These are phyloP conservation scores for Drosophila dunni DNA, from an alignment of 1,140 invertebrate species.

Conservation along the genomic window DNA sequence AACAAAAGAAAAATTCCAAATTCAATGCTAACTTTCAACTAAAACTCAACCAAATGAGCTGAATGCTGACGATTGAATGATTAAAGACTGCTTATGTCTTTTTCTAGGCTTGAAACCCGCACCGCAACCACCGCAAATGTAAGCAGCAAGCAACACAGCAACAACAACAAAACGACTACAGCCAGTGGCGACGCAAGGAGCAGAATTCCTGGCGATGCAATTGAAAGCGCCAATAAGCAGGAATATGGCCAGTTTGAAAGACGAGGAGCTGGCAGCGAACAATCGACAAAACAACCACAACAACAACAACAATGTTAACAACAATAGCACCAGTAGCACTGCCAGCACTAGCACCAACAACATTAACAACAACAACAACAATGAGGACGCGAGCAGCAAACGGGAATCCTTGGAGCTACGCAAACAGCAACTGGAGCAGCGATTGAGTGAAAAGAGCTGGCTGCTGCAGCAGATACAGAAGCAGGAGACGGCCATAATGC, in stretches of 20 bases:
- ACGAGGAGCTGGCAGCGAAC: slow-evolving; percentile 69
- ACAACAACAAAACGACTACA: slow-evolving; percentile 34
- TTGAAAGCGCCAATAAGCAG: slow-evolving; percentile 74
- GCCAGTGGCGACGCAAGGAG: slow-evolving; percentile 6
- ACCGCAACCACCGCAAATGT: slow-evolving; percentile 40
- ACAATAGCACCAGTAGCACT: slow-evolving; percentile 41
- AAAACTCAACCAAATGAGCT: slow-evolving; percentile 40
- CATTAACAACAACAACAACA: slow-evolving; percentile 65
- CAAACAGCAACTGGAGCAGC: slow-evolving; percentile 67
- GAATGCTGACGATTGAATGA: slow-evolving; percentile 49
- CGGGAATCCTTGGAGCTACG: slow-evolving; percentile 70
- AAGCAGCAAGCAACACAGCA: slow-evolving; percentile 28
- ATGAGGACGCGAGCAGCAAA: slow-evolving; percentile 61
- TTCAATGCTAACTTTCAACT: slow-evolving; percentile 30
- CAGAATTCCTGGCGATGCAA: slow-evolving; percentile 71
- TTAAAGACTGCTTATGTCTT: slow-evolving; percentile 69
- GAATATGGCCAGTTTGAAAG: slow-evolving; percentile 77
- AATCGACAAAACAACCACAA: slow-evolving; percentile 57
- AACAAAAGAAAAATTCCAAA: slow-evolving; percentile 44
- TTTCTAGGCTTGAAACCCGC: slow-evolving; percentile 41
- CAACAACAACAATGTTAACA: slow-evolving; percentile 39
- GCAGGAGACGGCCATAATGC: slow-evolving; percentile 74
- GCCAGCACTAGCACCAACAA: slow-evolving; percentile 47
- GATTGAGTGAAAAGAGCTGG: slow-evolving; percentile 79
- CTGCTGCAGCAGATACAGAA: slow-evolving; percentile 81